These are phyloP conservation scores for Syngnathus typhle DNA, from an alignment of 2,113 vertebrate species.

Conservation along the genomic window DNA sequence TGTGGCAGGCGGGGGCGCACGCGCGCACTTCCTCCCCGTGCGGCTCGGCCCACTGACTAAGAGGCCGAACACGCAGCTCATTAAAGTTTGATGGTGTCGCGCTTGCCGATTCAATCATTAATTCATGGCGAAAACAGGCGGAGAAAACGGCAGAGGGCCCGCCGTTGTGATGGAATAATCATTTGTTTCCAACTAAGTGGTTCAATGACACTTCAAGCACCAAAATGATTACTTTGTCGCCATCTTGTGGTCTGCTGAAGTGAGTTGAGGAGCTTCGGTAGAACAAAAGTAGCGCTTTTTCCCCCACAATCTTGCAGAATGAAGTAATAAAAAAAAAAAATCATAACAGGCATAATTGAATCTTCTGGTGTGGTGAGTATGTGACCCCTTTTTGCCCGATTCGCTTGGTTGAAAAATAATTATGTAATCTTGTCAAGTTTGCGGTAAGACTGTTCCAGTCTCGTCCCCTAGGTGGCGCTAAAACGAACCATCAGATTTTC, in stretches of 20 bases:
- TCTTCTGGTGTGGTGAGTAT: constrained; percentile 12
- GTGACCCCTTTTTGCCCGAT: not conserved
- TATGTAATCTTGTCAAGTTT: not conserved
- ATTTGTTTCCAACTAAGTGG: not conserved
- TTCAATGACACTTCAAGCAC: not conserved
- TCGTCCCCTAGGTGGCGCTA: too few relatives aligned
- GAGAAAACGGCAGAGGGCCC: constrained; percentile 14
- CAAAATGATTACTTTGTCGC: not conserved
- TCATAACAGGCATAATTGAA: not conserved
- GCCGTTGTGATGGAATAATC: not conserved
- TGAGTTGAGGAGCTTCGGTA: not conserved
- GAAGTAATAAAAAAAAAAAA: not conserved
- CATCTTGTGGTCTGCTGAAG: not conserved
- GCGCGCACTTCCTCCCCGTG: constrained; percentile 38
- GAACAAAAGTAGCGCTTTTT: not conserved
- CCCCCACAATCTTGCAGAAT: too few relatives aligned
- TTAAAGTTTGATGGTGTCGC: constrained; percentile 55
- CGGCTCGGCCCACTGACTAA: constrained; percentile 46
- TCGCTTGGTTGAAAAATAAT: not conserved
- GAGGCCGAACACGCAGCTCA: constrained; percentile 49
- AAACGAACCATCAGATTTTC: not conserved
- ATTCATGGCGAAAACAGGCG: constrained; percentile 45
- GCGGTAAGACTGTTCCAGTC: not conserved
- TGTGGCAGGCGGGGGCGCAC: constrained; percentile 14
- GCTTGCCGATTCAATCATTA: constrained; percentile 53